Evolutionary conservation across 2,888 invertebrate genomes (phyloP).

Genomic region (Rhynchonema sp.): DNA sequence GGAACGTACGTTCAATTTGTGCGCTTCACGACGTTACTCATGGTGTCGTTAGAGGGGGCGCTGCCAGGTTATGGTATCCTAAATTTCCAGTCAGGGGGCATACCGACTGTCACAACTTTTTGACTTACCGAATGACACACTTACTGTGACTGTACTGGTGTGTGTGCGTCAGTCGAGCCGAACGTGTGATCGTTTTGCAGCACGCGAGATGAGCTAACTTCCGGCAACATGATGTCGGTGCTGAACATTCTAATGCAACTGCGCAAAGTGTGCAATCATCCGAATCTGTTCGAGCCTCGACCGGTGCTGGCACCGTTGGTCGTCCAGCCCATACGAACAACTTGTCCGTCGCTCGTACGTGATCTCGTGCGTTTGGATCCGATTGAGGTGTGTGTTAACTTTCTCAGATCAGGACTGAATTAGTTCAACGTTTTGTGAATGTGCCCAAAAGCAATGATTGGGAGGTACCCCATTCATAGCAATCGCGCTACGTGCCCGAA

Average conservation of each 20-base stretch:
- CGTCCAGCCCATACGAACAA: slow-evolving; percentile 7
- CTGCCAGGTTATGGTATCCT: too few relatives aligned
- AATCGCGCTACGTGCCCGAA: not conserved
- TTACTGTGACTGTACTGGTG: too few relatives aligned
- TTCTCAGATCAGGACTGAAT: not conserved
- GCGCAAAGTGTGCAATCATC: slow-evolving; percentile 92
- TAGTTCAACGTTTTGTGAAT: not conserved
- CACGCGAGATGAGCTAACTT: slow-evolving; percentile 73
- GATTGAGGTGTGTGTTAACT: not conserved
- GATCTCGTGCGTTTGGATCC: slow-evolving; percentile 4
- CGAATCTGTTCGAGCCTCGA: slow-evolving; percentile 86
- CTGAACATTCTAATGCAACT: slow-evolving; percentile 92
- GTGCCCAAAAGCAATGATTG: not conserved
- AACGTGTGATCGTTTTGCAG: slow-evolving; percentile 35
- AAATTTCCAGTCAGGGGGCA: too few relatives aligned
- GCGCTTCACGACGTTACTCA: too few relatives aligned
- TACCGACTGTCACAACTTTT: too few relatives aligned
- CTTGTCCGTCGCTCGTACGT: slow-evolving; percentile 11
- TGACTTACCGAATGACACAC: too few relatives aligned
- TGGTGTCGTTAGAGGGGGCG: too few relatives aligned
- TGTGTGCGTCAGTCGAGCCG: too few relatives aligned
- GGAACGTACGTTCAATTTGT: slow-evolving; percentile 72
- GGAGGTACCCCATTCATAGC: not conserved
- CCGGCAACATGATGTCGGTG: slow-evolving; percentile 79
- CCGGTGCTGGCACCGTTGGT: slow-evolving; percentile 76